A percentile compares a stretch with the other conserved stretches of the same genome.
These are phyloP conservation scores for Idaea straminata DNA, from an alignment of 2,888 invertebrate genomes.

Conservation along the genomic window DNA sequence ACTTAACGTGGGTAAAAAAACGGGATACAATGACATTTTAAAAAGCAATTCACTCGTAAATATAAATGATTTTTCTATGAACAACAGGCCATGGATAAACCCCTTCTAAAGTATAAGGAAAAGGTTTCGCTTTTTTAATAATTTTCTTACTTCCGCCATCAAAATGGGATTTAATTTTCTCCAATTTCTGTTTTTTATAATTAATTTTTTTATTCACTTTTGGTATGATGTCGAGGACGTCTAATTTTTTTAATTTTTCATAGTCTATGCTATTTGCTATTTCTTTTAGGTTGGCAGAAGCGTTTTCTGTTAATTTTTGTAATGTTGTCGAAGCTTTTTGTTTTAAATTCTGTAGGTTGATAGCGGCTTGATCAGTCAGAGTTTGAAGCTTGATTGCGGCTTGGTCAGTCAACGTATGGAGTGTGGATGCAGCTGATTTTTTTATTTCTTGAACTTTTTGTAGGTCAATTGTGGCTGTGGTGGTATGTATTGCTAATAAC, in stretches of 20 bases:
- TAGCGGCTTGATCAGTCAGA: constrained; percentile 37
- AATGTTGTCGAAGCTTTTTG: constrained; percentile 34
- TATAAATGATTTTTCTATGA: constrained; percentile 29
- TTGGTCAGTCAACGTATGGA: constrained; percentile 34
- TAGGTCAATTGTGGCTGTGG: constrained; percentile 49
- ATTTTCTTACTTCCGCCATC: constrained; percentile 22
- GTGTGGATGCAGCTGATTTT: constrained; percentile 45
- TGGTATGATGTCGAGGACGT: constrained; percentile 46
- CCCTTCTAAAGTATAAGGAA: constrained; percentile 32
- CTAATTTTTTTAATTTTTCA: constrained; percentile 46
- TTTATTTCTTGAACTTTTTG: constrained; percentile 43
- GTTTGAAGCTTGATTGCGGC: constrained; percentile 43
- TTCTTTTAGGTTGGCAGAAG: constrained; percentile 23
- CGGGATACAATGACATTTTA: background rate
- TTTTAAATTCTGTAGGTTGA: constrained; percentile 34
- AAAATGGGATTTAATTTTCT: constrained; percentile 11
- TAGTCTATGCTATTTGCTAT: constrained; percentile 38
- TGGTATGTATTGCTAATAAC: constrained; percentile 41
- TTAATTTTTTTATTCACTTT: constrained; percentile 33
- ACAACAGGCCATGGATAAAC: constrained; percentile 36
- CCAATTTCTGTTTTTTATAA: constrained; percentile 26
- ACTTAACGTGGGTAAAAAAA: constrained; percentile 5
- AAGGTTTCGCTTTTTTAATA: constrained; percentile 27
- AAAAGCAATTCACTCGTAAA: constrained; percentile 22
- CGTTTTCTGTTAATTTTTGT: constrained; percentile 39